These are phyloP conservation scores for Polyommatus iphigenia DNA, from an alignment of 2,888 invertebrate species.

Conservation along the genomic window DNA sequence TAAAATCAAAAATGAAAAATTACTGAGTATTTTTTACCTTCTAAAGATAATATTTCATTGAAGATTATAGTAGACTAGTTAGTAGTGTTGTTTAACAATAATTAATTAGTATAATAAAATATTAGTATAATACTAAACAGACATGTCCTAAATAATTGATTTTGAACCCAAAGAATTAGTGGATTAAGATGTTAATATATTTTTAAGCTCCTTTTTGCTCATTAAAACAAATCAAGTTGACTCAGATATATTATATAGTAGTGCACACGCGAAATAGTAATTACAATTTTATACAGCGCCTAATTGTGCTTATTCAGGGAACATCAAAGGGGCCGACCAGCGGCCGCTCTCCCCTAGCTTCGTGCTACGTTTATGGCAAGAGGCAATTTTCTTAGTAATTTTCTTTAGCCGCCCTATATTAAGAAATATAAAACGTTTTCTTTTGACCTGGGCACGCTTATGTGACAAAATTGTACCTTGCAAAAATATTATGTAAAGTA, in stretches of 20 bases:
- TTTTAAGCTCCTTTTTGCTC: background rate
- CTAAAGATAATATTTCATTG: no score
- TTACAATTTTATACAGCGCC: slow-evolving; percentile 16
- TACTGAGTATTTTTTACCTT: no score
- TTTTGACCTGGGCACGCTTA: background rate
- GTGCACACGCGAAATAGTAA: slow-evolving; percentile 10
- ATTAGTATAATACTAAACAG: no score
- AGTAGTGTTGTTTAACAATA: no score
- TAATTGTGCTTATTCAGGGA: slow-evolving; percentile 5
- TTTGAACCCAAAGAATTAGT: no score
- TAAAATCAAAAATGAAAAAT: no score
- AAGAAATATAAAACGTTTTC: background rate
- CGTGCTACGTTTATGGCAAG: background rate
- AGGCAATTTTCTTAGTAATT: background rate
- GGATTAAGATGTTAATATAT: background rate
- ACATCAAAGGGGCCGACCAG: slow-evolving; percentile 7
- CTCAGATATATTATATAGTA: background rate
- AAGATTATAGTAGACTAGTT: no score
- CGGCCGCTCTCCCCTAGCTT: background rate
- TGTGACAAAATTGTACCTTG: background rate
- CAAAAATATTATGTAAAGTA: background rate
- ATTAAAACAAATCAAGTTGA: slow-evolving; percentile 3
- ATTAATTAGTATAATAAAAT: no score
- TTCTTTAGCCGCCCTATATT: background rate
- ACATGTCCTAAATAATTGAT: no score